Conservation (phyloP, 1,140 invertebrate genomes). For the Helicoverpa zea region DNA sequence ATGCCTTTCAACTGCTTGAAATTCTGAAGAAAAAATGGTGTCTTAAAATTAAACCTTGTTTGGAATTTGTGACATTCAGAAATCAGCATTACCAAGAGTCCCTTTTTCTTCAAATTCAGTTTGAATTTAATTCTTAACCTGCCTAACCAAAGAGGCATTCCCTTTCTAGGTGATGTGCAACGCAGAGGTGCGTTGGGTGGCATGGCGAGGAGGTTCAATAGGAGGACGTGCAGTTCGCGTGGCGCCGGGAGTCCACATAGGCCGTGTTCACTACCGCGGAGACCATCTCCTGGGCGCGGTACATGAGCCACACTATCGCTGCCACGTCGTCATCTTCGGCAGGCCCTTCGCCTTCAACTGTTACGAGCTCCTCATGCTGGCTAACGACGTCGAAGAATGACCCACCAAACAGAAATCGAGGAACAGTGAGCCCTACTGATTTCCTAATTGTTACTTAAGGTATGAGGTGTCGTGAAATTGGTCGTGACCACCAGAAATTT, state of each 20-base stretch:
- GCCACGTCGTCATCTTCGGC: constrained; percentile 77
- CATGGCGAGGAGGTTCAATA: constrained; percentile 68
- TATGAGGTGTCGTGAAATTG: too few species aligned
- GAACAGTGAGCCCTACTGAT: not conserved
- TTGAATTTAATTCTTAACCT: too few species aligned
- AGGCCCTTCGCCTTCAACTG: constrained; percentile 78
- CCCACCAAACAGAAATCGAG: not conserved
- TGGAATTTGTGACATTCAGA: not conserved
- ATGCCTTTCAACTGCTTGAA: not conserved
- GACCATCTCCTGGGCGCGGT: constrained; percentile 76
- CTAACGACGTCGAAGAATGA: not conserved
- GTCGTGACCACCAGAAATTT: too few species aligned
- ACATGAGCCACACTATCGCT: constrained; percentile 71
- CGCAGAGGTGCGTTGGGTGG: constrained; percentile 70
- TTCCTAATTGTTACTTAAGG: too few species aligned
- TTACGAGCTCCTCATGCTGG: constrained; percentile 74
- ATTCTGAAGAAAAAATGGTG: too few species aligned
- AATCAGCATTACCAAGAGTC: not conserved
- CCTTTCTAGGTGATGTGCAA: constrained; percentile 75
- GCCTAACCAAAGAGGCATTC: too few species aligned
- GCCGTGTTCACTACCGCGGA: constrained; percentile 75
- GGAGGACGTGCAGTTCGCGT: constrained; percentile 65
- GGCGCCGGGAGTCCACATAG: constrained; percentile 65
- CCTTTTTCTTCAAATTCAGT: not conserved
- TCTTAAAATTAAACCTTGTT: not conserved